Base-by-base conservation (phyloP, 2,888 invertebrate genomes). In the Cerceris rybyensis region DNA sequence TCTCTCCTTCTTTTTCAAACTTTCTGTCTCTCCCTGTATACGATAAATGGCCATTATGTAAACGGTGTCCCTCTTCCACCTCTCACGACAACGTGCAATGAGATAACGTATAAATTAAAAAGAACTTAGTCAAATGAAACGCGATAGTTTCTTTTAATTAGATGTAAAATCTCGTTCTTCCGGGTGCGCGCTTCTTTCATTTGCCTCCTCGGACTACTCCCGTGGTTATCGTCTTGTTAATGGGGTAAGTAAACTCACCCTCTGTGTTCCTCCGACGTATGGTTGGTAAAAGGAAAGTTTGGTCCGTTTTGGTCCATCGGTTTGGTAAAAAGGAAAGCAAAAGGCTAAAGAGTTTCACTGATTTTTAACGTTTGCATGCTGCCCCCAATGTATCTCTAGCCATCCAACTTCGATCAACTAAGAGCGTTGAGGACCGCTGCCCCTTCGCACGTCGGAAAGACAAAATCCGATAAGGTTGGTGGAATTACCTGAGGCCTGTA, bases 391-490 rank as follows among this genome's bases (percentile, higher is more conserved):
- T 87, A 86, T 86, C 86, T 84, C 83, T 92, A 97, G 97, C 97
- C 97, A 89, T 93, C 94, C 86, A 96, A 96, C 94, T 95, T 96
- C 92, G 95, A 95, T 92, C 95, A 96, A 93, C 95, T 97, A 94
- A 95, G 96, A 93, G 95, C 96, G 90, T 95, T 97, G 88, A 95
- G 97, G 93, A 95, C 96, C 94, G 97, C 97, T 84, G 97, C 97
- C 88, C 97, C 97, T 66, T 97, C 97, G 87, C 95, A 97, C 94
- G 93, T 96, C 93, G 95, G 95, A 93, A 97, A 95, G 94, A 96
- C 95, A 91, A 96, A 96, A 93, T 97, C 97, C 28, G 96, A 96
- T 91, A 96, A 97, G 97, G 97, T 97, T 94, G 94, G 95, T 92
- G 87, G 58, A 57, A 69, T 60, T 78, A 17, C 70, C 9, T 63